Evolutionary conservation across 2,113 vertebrate species (phyloP), one percentile per base, ranked within the genome.

Genomic region (Tachycineta bicolor): DNA sequence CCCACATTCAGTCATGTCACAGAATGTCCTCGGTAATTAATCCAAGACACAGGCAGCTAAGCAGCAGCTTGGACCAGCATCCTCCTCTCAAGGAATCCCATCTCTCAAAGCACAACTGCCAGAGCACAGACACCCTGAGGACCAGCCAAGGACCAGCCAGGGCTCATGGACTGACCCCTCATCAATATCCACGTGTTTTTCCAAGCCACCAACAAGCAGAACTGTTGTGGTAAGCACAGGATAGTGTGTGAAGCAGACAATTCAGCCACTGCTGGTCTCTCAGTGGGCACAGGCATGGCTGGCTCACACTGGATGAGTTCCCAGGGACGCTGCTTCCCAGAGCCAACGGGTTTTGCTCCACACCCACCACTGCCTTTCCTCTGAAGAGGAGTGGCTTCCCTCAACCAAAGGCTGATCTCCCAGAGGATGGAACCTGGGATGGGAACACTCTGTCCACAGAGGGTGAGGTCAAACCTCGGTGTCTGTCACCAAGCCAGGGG

Each of bases 241-340:
- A n/a, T 2, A 14, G 37, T 16, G 12, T 3, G 4, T 4, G 12
- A 50, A 47, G 41, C 21, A 28, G 33, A 25, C 53, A 69, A 4
- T 15, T 74, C 43, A 81, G 29, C 46, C 60, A 13, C 50, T 67
- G 50, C 8, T 53, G 39, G 23, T 58, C 55, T 67, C 73, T 39
- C 23, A 16, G 0, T 7, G 14, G 33, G 49, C 28, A 34, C 37
- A 41, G 64, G 52, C 87, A 23, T 0, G 0, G n/a, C 73, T 77
- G 47, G 41, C 58, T 88, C 15, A 16, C 21, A 2, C 4, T 2
- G 37, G 67, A 7, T 1, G 11, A 80, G 33, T 15, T 29, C 53
- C 44, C 19, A 29, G 34, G 68, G 71, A 68, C 1, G 1, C 20
- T 7, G 5, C 4, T 82, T 25, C 52, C 63, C 37, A 19, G 29